Percentiles rank a stretch among this genome's conserved stretches.
These are phyloP conservation scores for Carabus problematicus DNA, from an alignment of 2,888 invertebrate genomes.

Conservation along the genomic window DNA sequence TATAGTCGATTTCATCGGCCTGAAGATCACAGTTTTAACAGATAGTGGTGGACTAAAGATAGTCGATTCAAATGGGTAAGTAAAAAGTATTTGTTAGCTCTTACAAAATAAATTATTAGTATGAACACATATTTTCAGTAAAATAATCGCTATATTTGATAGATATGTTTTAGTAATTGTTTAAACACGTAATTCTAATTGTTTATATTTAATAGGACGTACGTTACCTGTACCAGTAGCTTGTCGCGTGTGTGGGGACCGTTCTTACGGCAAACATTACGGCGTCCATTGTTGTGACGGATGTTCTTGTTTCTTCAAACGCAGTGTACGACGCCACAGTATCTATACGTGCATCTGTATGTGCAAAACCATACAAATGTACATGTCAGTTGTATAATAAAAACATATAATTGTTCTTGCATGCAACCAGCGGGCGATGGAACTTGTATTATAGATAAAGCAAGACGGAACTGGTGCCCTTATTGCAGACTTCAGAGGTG, in stretches of 20 bases:
- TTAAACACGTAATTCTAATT: too few species aligned
- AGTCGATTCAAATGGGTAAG: conserved; percentile 22
- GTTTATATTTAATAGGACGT: conserved; percentile 51
- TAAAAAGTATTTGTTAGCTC: neutral
- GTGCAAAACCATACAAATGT: conserved; percentile 48
- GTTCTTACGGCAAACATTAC: conserved; percentile 84
- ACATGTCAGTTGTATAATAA: conserved; percentile 9
- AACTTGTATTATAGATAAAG: conserved; percentile 79
- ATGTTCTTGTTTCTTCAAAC: conserved; percentile 89
- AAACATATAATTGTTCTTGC: conserved; percentile 5
- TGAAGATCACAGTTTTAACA: conserved; percentile 13
- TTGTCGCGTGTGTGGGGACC: conserved; percentile 83
- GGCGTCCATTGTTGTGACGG: conserved; percentile 88
- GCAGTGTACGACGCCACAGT: conserved; percentile 77
- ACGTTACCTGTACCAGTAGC: conserved; percentile 70
- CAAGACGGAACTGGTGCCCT: conserved; percentile 87
- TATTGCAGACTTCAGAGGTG: conserved; percentile 82
- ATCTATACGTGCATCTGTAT: conserved; percentile 80
- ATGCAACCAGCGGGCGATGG: conserved; percentile 69
- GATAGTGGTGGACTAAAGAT: neutral
- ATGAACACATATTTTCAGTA: too few species aligned
- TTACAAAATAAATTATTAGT: too few species aligned
- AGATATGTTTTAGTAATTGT: too few species aligned
- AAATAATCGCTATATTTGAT: too few species aligned
- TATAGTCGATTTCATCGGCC: conserved; percentile 8